Percentiles rank a stretch among this genome's conserved stretches.
Conservation (phyloP, 2,113 vertebrate genomes). For the Orthonyx spaldingii region DNA sequence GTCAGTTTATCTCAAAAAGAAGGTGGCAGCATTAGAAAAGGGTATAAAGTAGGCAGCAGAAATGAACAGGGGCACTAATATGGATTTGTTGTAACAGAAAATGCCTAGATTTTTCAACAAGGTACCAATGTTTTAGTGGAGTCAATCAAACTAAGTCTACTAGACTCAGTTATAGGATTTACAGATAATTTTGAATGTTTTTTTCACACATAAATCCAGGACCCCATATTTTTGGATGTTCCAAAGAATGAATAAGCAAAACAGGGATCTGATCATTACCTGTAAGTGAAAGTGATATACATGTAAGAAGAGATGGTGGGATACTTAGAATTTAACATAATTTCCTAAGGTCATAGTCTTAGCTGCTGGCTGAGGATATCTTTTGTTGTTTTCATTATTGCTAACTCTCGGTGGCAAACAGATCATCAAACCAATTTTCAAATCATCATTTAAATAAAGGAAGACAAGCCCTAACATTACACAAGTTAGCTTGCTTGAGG, state of each 20-base stretch:
- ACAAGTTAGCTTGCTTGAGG: neutral
- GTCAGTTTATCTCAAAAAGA: neutral
- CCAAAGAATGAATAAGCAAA: neutral
- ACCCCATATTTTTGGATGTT: neutral
- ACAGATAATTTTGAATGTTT: neutral
- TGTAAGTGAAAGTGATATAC: neutral
- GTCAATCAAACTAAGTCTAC: neutral
- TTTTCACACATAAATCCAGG: neutral
- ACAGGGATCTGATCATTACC: neutral
- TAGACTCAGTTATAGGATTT: neutral
- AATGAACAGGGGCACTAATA: neutral
- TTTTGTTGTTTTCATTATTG: neutral
- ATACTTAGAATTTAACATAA: neutral
- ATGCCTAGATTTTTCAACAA: neutral
- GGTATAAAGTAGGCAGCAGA: neutral
- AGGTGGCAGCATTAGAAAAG: neutral
- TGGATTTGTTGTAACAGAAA: neutral
- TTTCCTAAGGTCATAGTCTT: neutral
- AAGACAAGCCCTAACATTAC: neutral
- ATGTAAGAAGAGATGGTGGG: neutral
- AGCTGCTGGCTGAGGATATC: neutral
- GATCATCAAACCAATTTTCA: neutral
- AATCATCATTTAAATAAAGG: neutral
- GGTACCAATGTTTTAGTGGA: neutral
- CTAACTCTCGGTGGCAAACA: neutral